Conservation (phyloP, 2,888 invertebrate species). For the Brachycybe producta region DNA sequence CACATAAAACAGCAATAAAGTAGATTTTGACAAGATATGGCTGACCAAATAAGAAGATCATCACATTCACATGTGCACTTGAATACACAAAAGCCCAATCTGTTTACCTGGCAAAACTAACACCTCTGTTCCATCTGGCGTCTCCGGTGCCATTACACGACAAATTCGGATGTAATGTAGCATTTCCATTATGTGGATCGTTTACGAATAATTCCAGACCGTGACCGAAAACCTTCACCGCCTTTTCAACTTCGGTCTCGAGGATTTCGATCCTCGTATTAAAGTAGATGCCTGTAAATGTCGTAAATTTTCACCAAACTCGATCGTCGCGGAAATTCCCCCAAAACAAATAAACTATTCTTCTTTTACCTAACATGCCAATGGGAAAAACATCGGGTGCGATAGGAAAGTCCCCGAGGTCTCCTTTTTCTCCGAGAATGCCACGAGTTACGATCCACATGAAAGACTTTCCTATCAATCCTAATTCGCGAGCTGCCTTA, state of each 20-base stretch:
- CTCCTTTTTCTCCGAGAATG: slow-evolving; percentile 35
- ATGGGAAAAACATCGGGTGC: slow-evolving; percentile 55
- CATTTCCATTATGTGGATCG: slow-evolving; percentile 53
- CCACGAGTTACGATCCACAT: slow-evolving; percentile 33
- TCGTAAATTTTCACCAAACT: not conserved
- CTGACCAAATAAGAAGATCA: no score
- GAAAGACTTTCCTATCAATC: slow-evolving; percentile 27
- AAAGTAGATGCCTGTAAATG: slow-evolving; percentile 60
- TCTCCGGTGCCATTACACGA: slow-evolving; percentile 54
- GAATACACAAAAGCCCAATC: not conserved
- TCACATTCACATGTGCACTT: no score
- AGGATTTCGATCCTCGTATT: slow-evolving; percentile 67
- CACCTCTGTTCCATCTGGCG: slow-evolving; percentile 23
- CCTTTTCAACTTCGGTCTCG: slow-evolving; percentile 73
- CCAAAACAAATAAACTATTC: not conserved
- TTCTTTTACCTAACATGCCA: slow-evolving; percentile 64
- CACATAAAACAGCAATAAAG: no score
- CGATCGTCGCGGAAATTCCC: not conserved
- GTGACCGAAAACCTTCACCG: slow-evolving; percentile 82
- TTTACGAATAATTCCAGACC: slow-evolving; percentile 75
- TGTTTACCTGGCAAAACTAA: slow-evolving; percentile 23
- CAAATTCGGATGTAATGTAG: slow-evolving; percentile 54
- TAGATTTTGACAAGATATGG: no score
- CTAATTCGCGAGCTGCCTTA: slow-evolving; percentile 25
- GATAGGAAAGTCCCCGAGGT: slow-evolving; percentile 45